phyloP scores from a whole-genome alignment of 2,797 vertebrate genomes.

The Coranthus polyacanthus region DNA sequence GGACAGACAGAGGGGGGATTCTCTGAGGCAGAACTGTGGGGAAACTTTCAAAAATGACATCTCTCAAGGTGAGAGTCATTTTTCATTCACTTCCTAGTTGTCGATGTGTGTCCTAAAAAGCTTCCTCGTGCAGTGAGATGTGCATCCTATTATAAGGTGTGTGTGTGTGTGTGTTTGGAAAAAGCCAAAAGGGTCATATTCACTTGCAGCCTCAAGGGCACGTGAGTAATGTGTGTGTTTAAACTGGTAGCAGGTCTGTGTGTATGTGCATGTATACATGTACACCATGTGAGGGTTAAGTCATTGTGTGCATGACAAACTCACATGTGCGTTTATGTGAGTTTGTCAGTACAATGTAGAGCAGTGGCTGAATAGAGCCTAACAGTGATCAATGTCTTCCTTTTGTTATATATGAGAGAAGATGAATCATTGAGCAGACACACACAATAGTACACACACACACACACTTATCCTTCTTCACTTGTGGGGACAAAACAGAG shows the following conservation, averaged over 20 bases:
- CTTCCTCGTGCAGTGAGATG: background rate
- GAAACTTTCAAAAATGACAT: background rate
- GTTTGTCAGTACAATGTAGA: background rate
- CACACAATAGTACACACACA: background rate
- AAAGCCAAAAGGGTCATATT: background rate
- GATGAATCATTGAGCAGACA: slow-evolving; percentile 15
- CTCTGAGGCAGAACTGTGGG: background rate
- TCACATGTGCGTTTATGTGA: slow-evolving; percentile 6
- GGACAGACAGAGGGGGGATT: background rate
- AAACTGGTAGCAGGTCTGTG: background rate
- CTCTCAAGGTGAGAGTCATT: background rate
- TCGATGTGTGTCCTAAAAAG: no score
- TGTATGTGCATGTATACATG: background rate
- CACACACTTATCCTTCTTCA: slow-evolving; percentile 15
- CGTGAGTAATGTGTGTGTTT: slow-evolving; percentile 10
- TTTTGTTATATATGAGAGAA: slow-evolving; percentile 25
- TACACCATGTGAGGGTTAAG: no score
- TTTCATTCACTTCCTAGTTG: background rate
- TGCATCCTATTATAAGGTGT: background rate
- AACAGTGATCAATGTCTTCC: no score
- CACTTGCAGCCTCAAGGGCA: background rate
- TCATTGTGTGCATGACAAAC: no score
- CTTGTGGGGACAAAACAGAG: no score
- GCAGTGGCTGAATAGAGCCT: no score
- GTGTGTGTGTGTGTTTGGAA: slow-evolving; percentile 1